A percentile compares a stretch with the other conserved stretches of the same genome.
Conservation (phyloP, 2,113 vertebrate species). For the Tenrec ecaudatus region DNA sequence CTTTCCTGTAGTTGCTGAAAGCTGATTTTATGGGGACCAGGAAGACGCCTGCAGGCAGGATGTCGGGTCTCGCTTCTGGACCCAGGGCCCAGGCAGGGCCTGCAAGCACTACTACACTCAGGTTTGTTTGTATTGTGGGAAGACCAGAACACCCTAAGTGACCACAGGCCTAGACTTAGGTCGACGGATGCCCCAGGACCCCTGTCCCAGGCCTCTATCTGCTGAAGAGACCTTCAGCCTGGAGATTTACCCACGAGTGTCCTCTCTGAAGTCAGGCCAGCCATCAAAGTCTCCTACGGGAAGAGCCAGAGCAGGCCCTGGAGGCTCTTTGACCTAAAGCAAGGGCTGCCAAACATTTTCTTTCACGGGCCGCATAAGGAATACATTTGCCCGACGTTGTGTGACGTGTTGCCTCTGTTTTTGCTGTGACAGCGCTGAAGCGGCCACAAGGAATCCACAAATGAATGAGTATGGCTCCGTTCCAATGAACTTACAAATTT, state of each 20-base stretch:
- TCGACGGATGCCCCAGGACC: no score
- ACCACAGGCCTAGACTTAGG: no score
- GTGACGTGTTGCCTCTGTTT: neutral
- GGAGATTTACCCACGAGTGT: no score
- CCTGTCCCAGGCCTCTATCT: no score
- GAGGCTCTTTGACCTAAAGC: neutral
- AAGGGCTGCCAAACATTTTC: neutral
- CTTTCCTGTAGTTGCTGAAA: neutral
- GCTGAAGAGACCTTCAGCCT: no score
- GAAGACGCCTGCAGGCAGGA: neutral
- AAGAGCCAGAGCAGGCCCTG: neutral
- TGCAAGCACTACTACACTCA: rapidly evolving
- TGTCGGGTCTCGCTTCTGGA: neutral
- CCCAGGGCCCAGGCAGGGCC: neutral
- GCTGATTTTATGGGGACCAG: neutral
- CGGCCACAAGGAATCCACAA: neutral
- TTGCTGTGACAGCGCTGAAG: rapidly evolving
- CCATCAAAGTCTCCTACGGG: no score
- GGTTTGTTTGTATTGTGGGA: neutral
- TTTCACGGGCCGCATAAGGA: neutral
- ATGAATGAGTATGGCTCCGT: neutral
- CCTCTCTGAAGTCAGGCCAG: no score
- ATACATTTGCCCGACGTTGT: neutral
- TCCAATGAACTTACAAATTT: neutral
- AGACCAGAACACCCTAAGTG: neutral